A percentile compares a stretch with the other conserved stretches of the same genome.
Evolutionary conservation across 2,113 vertebrate species (phyloP).

Genomic region (Herpetotheres cachinnans): DNA sequence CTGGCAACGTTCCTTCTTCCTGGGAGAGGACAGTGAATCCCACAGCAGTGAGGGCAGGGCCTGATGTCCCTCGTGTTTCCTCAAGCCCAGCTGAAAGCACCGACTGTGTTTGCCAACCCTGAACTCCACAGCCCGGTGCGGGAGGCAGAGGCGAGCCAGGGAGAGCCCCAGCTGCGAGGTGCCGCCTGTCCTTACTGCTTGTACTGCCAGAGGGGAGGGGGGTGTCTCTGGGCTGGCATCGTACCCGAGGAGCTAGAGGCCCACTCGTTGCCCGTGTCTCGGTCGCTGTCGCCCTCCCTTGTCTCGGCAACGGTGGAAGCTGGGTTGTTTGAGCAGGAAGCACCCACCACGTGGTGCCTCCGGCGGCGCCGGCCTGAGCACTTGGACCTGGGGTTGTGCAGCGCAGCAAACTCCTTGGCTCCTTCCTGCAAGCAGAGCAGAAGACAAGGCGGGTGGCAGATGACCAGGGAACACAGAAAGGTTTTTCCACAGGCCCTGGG

Average conservation of each 20-base stretch:
- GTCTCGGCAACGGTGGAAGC: conserved; percentile 74
- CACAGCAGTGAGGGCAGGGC: not conserved
- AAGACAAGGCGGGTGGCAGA: not conserved
- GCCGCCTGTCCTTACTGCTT: not conserved
- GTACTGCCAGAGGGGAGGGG: fast-evolving
- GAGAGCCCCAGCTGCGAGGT: not conserved
- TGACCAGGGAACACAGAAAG: not conserved
- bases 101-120: not conserved
- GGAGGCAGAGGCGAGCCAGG: not conserved
- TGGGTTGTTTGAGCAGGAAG: conserved; percentile 78
- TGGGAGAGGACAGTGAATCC: not conserved
- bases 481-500: not conserved
- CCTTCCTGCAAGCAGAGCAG: conserved; percentile 83
- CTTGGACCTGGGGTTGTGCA: conserved; percentile 88
- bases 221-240: not conserved
- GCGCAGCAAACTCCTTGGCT: conserved; percentile 93
- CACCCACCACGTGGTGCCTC: conserved; percentile 76
- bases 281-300: conserved; percentile 91
- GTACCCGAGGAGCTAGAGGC: conserved; percentile 94
- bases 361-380: conserved; percentile 82
- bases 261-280: conserved; percentile 85
- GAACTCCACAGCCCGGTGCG: not conserved
- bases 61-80: not conserved
- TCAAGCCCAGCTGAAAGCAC: not conserved
- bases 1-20: not conserved